These are phyloP conservation scores for Sebastes fasciatus DNA, from an alignment of 2,113 vertebrate species.

Conservation along the genomic window DNA sequence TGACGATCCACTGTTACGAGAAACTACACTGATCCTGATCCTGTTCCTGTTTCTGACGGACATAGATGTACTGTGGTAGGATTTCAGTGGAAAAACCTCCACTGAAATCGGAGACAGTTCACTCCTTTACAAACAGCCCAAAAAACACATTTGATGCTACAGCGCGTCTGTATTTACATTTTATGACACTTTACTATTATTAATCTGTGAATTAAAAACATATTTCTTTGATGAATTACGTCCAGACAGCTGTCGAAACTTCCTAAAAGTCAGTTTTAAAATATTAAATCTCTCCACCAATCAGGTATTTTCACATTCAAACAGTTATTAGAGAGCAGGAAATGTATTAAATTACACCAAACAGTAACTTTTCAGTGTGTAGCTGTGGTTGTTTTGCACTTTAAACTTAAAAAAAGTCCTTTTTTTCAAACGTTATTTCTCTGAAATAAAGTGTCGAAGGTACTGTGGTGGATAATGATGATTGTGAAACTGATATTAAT, in stretches of 20 bases:
- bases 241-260: neutral
- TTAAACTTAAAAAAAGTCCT: neutral
- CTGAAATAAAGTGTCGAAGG: neutral
- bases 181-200: constrained; percentile 1
- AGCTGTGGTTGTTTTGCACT: constrained; percentile 26
- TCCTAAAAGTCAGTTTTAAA: too few relatives aligned
- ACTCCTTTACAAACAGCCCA: neutral
- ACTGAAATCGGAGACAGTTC: neutral
- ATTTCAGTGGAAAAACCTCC: too few relatives aligned
- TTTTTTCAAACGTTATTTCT: neutral
- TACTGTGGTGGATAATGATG: constrained; percentile 1
- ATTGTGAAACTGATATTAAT: constrained; percentile 14
- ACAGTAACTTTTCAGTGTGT: neutral
- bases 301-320: neutral
- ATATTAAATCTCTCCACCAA: neutral
- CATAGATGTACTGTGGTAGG: neutral
- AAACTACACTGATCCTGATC: neutral
- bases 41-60: too few relatives aligned
- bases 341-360: neutral
- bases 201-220: neutral
- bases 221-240: too few relatives aligned
- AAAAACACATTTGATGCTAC: neutral
- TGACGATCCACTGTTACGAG: neutral
- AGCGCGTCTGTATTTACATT: neutral
- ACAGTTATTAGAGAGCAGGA: neutral